Evolutionary conservation across 2,888 invertebrate species (phyloP).

Genomic region (Aleiodes alternator): DNA sequence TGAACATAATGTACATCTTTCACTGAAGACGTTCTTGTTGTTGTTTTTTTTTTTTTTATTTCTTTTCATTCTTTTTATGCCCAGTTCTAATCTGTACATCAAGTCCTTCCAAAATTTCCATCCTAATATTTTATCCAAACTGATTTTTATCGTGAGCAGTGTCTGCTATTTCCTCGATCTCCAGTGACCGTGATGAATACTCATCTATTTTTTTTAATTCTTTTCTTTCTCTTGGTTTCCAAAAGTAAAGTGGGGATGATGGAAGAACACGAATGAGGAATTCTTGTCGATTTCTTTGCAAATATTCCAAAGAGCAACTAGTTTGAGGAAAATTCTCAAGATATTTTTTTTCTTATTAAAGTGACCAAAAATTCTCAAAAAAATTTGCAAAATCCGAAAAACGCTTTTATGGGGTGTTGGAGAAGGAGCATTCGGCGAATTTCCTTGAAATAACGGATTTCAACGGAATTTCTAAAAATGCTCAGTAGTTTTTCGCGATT

Average conservation of each 20-base stretch:
- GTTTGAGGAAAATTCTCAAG: not conserved
- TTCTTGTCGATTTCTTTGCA: not conserved
- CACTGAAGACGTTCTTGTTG: slow-evolving; percentile 2
- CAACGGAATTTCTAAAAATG: too few species aligned
- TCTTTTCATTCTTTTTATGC: slow-evolving; percentile 12
- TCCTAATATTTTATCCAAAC: slow-evolving; percentile 11
- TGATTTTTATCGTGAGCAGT: not conserved
- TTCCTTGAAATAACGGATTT: too few species aligned
- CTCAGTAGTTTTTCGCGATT: too few species aligned
- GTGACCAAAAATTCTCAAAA: too few species aligned
- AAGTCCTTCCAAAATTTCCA: slow-evolving; percentile 24
- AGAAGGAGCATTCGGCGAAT: too few species aligned
- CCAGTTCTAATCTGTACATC: slow-evolving; percentile 10
- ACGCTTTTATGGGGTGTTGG: too few species aligned
- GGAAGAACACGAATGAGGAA: not conserved
- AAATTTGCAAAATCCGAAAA: too few species aligned
- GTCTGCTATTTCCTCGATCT: slow-evolving; percentile 20
- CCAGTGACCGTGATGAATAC: slow-evolving; percentile 27
- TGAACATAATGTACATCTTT: too few species aligned
- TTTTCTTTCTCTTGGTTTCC: not conserved
- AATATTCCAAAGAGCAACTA: too few species aligned
- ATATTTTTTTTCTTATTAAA: not conserved
- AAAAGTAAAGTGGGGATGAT: not conserved
- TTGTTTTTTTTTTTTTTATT: slow-evolving; percentile 41
- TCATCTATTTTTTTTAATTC: not conserved